These are phyloP conservation scores for Leptopilina boulardi DNA, from an alignment of 1,140 invertebrate genomes.

Conservation along the genomic window DNA sequence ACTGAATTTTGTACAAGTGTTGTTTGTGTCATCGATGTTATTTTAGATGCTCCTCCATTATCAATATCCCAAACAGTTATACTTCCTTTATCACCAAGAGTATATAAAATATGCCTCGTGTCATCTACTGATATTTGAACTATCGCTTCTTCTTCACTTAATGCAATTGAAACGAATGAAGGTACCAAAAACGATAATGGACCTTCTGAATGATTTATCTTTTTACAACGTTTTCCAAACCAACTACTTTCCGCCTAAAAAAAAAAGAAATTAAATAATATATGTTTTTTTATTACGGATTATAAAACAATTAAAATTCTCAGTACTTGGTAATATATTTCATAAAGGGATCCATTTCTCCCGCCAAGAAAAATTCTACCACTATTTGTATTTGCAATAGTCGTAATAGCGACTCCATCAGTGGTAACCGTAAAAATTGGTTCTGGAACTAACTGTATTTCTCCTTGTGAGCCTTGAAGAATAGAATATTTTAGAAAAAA, in stretches of 20 bases:
- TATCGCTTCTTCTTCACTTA: constrained; percentile 92
- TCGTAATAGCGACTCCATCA: constrained; percentile 92
- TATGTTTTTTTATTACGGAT: not conserved
- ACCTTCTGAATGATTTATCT: constrained; percentile 95
- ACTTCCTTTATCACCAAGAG: constrained; percentile 88
- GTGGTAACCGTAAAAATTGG: constrained; percentile 95
- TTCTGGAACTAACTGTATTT: constrained; percentile 95
- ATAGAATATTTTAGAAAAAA: not conserved
- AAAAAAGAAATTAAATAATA: constrained; percentile 7
- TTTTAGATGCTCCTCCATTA: constrained; percentile 83
- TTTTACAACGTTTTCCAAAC: constrained; percentile 96
- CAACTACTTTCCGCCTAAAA: constrained; percentile 87
- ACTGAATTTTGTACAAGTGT: constrained; percentile 87
- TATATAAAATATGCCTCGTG: constrained; percentile 92
- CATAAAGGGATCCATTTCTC: constrained; percentile 95
- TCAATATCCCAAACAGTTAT: constrained; percentile 95
- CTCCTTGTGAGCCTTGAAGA: constrained; percentile 78
- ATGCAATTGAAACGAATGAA: constrained; percentile 90
- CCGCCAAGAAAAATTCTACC: constrained; percentile 97
- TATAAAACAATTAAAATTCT: constrained; percentile 29
- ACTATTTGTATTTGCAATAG: constrained; percentile 86
- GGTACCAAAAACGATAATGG: constrained; percentile 92
- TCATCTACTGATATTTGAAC: constrained; percentile 94
- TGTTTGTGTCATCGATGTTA: constrained; percentile 87
- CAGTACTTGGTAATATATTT: constrained; percentile 93